These are phyloP conservation scores for Pitta sordida DNA, from an alignment of 2,113 vertebrate species.

Conservation along the genomic window DNA sequence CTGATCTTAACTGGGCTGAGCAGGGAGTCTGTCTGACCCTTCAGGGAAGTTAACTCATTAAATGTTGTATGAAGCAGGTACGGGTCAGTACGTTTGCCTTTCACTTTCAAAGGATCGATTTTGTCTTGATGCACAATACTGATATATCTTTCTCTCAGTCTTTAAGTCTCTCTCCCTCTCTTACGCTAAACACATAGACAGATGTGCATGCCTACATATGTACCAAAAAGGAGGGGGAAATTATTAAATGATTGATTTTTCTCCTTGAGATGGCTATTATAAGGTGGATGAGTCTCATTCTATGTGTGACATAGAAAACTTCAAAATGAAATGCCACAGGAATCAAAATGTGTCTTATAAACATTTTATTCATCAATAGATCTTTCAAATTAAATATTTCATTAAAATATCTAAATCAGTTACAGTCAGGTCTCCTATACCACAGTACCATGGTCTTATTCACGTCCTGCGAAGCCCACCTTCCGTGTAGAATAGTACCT, in stretches of 20 bases:
- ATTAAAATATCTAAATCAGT: neutral
- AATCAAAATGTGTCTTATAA: neutral
- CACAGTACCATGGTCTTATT: too few species aligned
- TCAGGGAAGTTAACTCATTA: neutral
- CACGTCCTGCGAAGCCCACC: too few species aligned
- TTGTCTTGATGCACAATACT: neutral
- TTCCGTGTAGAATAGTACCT: too few species aligned
- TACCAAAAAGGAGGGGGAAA: neutral
- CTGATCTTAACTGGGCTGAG: neutral
- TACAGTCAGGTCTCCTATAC: too few species aligned
- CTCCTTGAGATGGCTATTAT: rapidly evolving
- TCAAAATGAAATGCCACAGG: neutral
- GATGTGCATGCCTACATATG: neutral
- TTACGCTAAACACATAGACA: neutral
- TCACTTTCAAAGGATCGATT: neutral
- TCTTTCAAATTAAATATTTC: neutral
- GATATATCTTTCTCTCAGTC: rapidly evolving
- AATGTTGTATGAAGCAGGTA: neutral
- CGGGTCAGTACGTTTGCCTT: neutral
- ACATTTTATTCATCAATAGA: neutral
- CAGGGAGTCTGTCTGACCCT: neutral
- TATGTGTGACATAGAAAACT: neutral
- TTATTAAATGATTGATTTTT: neutral
- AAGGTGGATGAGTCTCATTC: neutral
- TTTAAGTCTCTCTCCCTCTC: neutral